phyloP scores from a whole-genome alignment of 2,888 invertebrate genomes.

The Phania funesta region DNA sequence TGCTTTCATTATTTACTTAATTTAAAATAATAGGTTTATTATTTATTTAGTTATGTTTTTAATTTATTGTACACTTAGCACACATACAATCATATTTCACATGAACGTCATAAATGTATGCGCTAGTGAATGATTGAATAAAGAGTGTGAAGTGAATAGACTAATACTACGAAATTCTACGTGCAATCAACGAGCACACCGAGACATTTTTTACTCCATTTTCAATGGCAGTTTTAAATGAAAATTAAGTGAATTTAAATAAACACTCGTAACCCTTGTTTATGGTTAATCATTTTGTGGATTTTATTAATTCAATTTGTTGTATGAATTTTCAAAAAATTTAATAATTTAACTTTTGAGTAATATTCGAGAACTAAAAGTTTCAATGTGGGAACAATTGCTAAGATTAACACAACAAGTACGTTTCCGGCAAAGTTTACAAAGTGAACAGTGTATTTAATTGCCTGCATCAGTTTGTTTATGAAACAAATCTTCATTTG shows the following conservation, averaged over 20 bases:
- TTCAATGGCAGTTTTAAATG: background rate
- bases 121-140: background rate
- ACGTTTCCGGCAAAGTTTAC: too few relatives aligned
- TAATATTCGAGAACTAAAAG: background rate
- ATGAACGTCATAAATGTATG: constrained; percentile 1
- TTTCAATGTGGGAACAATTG: background rate
- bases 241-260: background rate
- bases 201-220: background rate
- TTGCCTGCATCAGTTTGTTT: constrained; percentile 24
- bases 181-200: constrained; percentile 2
- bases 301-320: background rate
- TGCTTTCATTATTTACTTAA: background rate
- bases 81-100: background rate
- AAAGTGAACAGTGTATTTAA: too few relatives aligned
- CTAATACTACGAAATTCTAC: constrained; percentile 4
- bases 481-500: background rate
- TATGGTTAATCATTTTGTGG: background rate
- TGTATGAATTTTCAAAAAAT: background rate
- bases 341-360: background rate
- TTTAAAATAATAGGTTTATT: constrained; percentile 46
- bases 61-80: constrained; percentile 30
- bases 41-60: constrained; percentile 36
- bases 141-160: constrained; percentile 21
- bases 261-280: too few relatives aligned
- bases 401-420: too few relatives aligned